Base-by-base conservation (phyloP, 2,888 invertebrate genomes). In the Harpalus rubripes region DNA sequence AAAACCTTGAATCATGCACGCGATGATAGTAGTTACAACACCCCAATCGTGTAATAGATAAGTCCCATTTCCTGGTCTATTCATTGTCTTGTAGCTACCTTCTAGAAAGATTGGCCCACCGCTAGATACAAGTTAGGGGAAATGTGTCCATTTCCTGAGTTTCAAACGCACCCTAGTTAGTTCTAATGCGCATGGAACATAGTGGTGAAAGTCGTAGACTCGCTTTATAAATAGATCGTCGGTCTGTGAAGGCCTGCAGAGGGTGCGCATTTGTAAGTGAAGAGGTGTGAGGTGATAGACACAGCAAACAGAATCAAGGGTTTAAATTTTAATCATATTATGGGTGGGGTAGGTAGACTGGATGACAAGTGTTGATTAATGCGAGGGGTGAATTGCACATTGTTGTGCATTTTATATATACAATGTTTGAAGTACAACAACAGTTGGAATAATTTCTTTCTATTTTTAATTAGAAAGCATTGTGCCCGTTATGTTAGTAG, bases 121-220 rank as follows among this genome's bases (percentile, higher is more conserved):
- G 18, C 44, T 41, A 16, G 39, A 3, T 41, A 74, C 72, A n/a
- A 44, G 18, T 16, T 16, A 44, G 44, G 72, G 72, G 72, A 44
- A 74, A 26, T 63, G 44, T 12, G 22, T 44, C 44, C 72, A 74
- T 15, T 74, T 74, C 72, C 72, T 26, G 72, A 41, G 41, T 74
- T 44, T 8, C 16, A 44, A 44, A 41, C 18, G 12, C 44, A 74
- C 72, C 44, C 72, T 44, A 12, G 7, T 15, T 7, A 10, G 12
- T 6, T 44, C 15, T 44, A 44, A 44, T 44, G 18, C 7, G 1
- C 10, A 8, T 44, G 41, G 16, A 18, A 7, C 44, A 74, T 44
- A 44, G 26, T 10, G 72, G 16, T 18, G 72, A 74, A 74, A 44
- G 16, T 74, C 18, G 44, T 10, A 22, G 32, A 12, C 15, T 74